Percentiles rank a stretch among this genome's conserved stretches.
Evolutionary conservation across 1,140 invertebrate species (phyloP).

Genomic region (Drosophila pectinifera): DNA sequence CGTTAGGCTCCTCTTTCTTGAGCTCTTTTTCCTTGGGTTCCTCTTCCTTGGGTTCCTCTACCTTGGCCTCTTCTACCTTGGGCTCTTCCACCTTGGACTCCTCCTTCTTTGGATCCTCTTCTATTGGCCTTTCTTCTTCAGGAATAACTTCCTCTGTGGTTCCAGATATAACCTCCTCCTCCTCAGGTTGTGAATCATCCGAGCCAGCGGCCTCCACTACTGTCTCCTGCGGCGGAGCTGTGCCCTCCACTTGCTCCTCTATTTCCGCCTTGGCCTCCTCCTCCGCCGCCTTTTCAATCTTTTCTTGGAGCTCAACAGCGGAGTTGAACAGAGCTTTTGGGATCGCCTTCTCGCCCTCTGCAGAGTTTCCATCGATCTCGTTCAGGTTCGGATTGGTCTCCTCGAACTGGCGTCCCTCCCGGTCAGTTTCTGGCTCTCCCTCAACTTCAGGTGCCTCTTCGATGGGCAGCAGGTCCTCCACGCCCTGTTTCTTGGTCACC

Average conservation of each 20-base stretch:
- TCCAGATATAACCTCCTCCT: not conserved
- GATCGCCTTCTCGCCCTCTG: conserved; percentile 23
- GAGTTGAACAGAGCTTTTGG: conserved; percentile 1
- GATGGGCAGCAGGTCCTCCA: conserved; percentile 54
- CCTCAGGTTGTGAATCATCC: conserved; percentile 9
- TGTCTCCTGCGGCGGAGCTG: conserved; percentile 7
- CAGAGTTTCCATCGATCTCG: conserved; percentile 51
- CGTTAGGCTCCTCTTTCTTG: not conserved
- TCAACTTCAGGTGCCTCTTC: conserved; percentile 16
- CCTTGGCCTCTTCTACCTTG: not conserved
- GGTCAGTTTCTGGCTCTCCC: conserved; percentile 6
- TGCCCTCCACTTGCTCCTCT: conserved; percentile 10
- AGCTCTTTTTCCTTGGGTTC: not conserved
- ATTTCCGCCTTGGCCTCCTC: conserved; percentile 22
- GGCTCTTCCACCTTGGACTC: conserved; percentile 1
- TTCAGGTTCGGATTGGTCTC: conserved; percentile 13
- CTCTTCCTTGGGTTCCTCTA: not conserved
- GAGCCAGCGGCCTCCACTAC: conserved; percentile 24
- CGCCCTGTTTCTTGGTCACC: conserved; percentile 70
- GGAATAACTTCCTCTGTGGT: conserved; percentile 13
- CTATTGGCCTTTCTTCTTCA: conserved; percentile 4
- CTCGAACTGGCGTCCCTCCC: conserved; percentile 15
- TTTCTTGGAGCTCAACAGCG: not conserved
- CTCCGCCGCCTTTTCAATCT: conserved; percentile 12
- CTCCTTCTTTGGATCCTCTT: not conserved